These are phyloP conservation scores for Actinopyga echinites DNA, from an alignment of 53 echinoderm and acorn worm species.

Conservation along the genomic window DNA sequence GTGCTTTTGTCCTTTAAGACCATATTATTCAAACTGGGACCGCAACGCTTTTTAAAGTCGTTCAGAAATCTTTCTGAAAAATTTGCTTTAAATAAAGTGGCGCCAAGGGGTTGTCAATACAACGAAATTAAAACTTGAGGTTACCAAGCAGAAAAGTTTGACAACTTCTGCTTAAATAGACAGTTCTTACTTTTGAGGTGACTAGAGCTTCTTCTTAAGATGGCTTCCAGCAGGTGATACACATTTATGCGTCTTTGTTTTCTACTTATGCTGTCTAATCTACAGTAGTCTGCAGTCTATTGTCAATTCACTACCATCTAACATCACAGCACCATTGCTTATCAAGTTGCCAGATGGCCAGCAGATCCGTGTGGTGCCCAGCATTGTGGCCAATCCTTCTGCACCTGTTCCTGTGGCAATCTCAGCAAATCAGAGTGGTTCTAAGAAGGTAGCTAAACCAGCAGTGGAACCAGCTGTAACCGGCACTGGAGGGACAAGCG, in stretches of 20 bases:
- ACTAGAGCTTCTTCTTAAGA: too few species aligned
- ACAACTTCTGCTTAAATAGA: too few species aligned
- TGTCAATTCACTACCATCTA: conserved; percentile 51
- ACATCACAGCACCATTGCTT: conserved; percentile 68
- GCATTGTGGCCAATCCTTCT: conserved; percentile 80
- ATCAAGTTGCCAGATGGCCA: conserved; percentile 78
- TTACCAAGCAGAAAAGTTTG: too few species aligned
- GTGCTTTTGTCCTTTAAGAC: too few species aligned
- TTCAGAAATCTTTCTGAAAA: too few species aligned
- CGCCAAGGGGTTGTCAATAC: too few species aligned
- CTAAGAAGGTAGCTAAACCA: background rate
- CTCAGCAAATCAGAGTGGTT: conserved; percentile 55
- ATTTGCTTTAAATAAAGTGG: too few species aligned
- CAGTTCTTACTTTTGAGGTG: too few species aligned
- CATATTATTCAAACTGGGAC: too few species aligned
- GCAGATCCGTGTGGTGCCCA: conserved; percentile 82
- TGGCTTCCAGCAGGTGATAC: too few species aligned
- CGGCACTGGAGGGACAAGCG: background rate
- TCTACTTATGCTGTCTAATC: background rate
- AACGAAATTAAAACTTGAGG: too few species aligned
- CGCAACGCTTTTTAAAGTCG: too few species aligned
- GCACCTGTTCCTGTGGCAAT: conserved; percentile 77
- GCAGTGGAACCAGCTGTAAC: background rate
- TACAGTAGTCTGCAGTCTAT: conserved; percentile 48
- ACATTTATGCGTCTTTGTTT: background rate